Conservation (phyloP, 2,888 invertebrate species). For the Zootermopsis nevadensis region DNA sequence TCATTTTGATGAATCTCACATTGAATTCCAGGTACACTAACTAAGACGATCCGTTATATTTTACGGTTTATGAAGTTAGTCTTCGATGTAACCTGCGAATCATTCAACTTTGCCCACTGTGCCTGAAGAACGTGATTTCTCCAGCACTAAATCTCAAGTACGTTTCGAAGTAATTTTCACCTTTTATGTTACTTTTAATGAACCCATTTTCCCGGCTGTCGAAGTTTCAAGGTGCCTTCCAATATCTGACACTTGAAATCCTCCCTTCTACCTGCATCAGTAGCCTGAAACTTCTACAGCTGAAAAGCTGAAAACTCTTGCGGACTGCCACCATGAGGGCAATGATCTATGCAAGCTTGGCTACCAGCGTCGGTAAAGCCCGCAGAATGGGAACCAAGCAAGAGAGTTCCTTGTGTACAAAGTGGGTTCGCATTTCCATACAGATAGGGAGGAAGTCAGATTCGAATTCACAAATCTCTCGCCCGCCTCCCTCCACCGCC, state of each 20-base stretch:
- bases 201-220: background rate
- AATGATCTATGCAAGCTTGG: background rate
- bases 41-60: no score
- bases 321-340: background rate
- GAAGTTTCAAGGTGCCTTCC: background rate
- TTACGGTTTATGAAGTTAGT: no score
- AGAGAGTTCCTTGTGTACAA: background rate
- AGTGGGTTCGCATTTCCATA: slow-evolving; percentile 18
- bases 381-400: background rate
- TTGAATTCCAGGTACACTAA: no score
- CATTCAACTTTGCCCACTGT: no score
- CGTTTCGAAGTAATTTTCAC: background rate
- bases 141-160: no score
- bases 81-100: no score
- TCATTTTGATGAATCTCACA: no score
- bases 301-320: no score
- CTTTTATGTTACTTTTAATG: background rate
- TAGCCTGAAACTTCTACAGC: no score
- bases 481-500: background rate
- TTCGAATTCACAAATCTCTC: slow-evolving; percentile 24
- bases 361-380: no score
- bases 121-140: no score
- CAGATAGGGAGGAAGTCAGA: slow-evolving; percentile 24
- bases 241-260: background rate
- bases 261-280: background rate